Evolutionary conservation across 2,113 vertebrate genomes (phyloP).

Genomic region (Paradoxurus hermaphroditus): DNA sequence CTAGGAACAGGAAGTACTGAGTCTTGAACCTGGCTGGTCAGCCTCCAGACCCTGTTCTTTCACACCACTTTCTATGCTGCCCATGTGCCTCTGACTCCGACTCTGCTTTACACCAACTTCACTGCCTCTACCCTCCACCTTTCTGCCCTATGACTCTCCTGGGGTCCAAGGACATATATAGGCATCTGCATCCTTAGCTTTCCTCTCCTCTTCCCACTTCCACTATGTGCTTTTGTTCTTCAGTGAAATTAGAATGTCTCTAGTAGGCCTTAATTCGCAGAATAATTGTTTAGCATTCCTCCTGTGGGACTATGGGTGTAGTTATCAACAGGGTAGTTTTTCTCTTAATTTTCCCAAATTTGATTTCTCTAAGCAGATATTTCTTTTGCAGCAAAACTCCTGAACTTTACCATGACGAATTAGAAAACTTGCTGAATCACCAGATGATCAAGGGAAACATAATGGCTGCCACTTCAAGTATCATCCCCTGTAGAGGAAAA

Average conservation of each 20-base stretch:
- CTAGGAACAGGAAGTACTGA: background rate
- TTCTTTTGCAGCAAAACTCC: conserved; percentile 40
- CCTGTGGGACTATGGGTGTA: background rate
- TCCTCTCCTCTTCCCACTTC: background rate
- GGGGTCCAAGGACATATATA: background rate
- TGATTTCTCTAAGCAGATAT: background rate
- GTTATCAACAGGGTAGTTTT: background rate
- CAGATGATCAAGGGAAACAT: background rate
- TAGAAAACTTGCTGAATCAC: background rate
- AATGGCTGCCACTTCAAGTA: background rate
- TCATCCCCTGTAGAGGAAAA: background rate
- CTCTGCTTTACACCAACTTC: background rate
- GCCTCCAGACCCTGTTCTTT: background rate
- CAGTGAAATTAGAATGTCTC: background rate
- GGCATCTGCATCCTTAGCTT: background rate
- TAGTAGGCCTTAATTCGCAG: background rate
- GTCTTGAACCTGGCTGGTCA: background rate
- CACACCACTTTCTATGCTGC: too few relatives aligned
- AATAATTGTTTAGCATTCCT: background rate
- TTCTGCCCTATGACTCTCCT: background rate
- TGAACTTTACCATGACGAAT: background rate
- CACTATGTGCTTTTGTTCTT: background rate
- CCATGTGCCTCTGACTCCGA: background rate
- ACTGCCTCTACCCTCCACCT: background rate
- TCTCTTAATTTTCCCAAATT: background rate